Evolutionary conservation across 2,113 vertebrate species (phyloP).

Genomic region (Sturnira hondurensis): DNA sequence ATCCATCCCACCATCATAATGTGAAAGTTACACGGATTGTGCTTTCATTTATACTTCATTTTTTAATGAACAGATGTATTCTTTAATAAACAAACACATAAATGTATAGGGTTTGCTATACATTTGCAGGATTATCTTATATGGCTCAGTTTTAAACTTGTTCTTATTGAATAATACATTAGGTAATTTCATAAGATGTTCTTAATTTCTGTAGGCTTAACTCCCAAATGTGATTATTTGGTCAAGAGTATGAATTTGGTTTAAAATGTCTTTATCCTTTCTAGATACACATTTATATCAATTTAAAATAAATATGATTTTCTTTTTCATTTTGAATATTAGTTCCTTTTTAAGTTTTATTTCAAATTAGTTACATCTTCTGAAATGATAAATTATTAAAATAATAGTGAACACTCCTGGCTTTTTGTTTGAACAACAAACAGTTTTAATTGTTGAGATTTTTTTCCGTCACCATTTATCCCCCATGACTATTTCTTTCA

Average conservation of each 20-base stretch:
- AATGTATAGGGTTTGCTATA: neutral
- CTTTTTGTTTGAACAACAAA: neutral
- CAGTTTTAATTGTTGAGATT: neutral
- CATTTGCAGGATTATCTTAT: neutral
- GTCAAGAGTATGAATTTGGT: neutral
- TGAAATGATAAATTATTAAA: neutral
- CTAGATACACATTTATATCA: neutral
- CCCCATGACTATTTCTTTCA: no score
- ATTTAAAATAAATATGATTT: neutral
- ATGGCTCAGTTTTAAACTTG: neutral
- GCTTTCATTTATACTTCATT: neutral
- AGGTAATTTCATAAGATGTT: neutral
- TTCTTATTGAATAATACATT: neutral
- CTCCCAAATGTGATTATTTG: neutral
- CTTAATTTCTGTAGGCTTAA: neutral
- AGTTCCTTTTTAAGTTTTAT: neutral
- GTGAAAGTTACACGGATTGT: neutral
- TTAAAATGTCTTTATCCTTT: neutral
- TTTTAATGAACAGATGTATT: neutral
- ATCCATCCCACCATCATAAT: accelerated
- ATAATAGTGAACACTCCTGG: neutral
- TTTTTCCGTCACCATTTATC: neutral
- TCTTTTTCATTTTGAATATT: neutral
- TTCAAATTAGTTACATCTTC: neutral
- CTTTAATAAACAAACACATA: neutral